Conservation (phyloP, 2,888 invertebrate species). For the Drosophila heteroneura region DNA sequence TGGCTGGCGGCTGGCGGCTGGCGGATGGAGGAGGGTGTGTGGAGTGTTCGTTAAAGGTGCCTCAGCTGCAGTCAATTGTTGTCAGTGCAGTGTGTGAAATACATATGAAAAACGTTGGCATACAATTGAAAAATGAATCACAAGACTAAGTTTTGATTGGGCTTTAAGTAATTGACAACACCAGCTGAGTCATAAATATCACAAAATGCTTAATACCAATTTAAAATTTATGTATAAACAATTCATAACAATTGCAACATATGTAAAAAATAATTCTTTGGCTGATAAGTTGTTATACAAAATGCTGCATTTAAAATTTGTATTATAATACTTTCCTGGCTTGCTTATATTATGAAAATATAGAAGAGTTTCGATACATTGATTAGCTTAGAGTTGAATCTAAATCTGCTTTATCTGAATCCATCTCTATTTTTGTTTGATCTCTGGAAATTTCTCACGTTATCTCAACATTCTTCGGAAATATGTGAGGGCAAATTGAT, state of each 20-base stretch:
- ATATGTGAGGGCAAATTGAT: background rate
- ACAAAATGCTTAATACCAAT: background rate
- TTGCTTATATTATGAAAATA: background rate
- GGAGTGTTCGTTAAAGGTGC: conserved; percentile 17
- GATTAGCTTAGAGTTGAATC: background rate
- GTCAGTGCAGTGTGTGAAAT: conserved; percentile 40
- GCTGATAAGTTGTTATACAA: too few relatives aligned
- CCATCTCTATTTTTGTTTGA: background rate
- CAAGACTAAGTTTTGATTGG: background rate
- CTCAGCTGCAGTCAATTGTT: conserved; percentile 52
- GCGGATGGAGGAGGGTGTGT: background rate
- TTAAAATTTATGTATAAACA: background rate
- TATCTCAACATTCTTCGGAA: background rate
- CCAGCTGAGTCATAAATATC: background rate
- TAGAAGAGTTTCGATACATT: background rate
- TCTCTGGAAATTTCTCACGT: background rate
- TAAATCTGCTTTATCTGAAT: background rate
- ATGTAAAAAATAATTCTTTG: background rate
- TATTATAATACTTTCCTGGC: background rate
- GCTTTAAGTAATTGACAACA: background rate
- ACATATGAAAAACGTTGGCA: conserved; percentile 1
- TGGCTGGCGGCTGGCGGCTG: background rate
- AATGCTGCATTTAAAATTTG: background rate
- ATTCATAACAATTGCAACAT: background rate
- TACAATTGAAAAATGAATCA: conserved; percentile 20